phyloP scores from a whole-genome alignment of 2,888 invertebrate species.

The Acleris holmiana region DNA sequence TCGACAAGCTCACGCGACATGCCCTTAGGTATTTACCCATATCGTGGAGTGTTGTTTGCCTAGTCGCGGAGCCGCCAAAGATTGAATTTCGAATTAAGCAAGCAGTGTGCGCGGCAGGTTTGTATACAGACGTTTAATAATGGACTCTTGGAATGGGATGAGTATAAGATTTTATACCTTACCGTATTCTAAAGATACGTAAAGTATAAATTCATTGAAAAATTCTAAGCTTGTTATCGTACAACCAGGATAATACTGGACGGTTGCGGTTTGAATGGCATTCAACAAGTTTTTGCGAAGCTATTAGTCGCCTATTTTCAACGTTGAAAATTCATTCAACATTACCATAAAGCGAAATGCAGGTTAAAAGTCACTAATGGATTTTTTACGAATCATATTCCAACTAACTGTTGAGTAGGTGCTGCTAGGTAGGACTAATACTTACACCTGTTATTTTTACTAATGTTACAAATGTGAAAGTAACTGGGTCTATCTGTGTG shows the following conservation, averaged over 20 bases:
- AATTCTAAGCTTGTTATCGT: no score
- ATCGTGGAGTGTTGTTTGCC: constrained; percentile 44
- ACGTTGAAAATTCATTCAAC: constrained; percentile 38
- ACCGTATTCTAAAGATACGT: no score
- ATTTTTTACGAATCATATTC: no score
- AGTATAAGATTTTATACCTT: no score
- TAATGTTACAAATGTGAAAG: no score
- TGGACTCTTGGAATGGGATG: constrained; percentile 33
- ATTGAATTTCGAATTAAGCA: constrained; percentile 53
- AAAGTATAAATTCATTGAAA: no score
- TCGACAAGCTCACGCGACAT: constrained; percentile 12
- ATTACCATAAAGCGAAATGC: constrained; percentile 17
- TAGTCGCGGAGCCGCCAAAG: constrained; percentile 43
- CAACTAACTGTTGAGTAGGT: no score
- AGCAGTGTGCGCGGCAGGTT: constrained; percentile 45
- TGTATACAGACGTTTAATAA: constrained; percentile 47
- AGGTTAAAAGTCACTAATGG: not conserved
- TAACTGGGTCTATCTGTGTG: no score
- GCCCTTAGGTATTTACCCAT: constrained; percentile 30
- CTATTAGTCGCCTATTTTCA: no score
- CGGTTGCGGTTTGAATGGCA: not conserved
- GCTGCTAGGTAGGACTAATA: no score
- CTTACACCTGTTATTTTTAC: no score
- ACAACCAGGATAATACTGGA: not conserved
- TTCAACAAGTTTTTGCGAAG: no score